Base-by-base conservation (phyloP, 2,797 vertebrate species). In the Acrossocheilus fasciatus region DNA sequence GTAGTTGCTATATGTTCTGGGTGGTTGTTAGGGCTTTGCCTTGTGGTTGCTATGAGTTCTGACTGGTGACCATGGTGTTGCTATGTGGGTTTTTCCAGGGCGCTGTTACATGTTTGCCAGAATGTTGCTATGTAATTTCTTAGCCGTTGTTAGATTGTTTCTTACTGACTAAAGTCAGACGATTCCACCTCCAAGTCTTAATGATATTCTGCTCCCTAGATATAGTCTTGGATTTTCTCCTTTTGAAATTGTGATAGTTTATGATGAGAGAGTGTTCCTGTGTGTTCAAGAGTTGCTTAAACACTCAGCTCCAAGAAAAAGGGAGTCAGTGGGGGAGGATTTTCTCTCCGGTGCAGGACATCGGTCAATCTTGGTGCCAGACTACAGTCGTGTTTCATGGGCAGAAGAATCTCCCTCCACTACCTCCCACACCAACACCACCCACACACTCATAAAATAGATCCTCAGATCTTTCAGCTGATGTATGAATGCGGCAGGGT, bases 371-470 rank as follows among this genome's bases (percentile, higher is more conserved):
- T 79, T 54, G 82, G 77, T 76, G 47, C 41, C 83, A 81, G 86
- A 73, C 70, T 86, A 79, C 66, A 88, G 64, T 81, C 34, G 81
- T 84, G 86, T 87, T 87, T 89, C 86, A 82, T 39, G 45, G 23
- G 52, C 34, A 83, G 43, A 75, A 83, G 50, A 81, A 6, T 84
- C 86, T 84, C 77, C 47, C 83, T 26, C 47, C 20, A 15, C 39
- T 57, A 45, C 41, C 52, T 73, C 81, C 72, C 30, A 77, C 81
- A 86, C 70, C 23, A 80, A 47, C 50, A 79, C 75, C 79, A 83
- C 43, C 8, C 78, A 87, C 85, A 87, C 81, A 84, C 68, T 54
- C 66, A 81, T 36, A 20, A 36, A 39, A 59, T 43, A 59, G 1
- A 36, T 59, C 59, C 57, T 39, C 50, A 50, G 78, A 64, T 88